Evolutionary conservation across 2,797 vertebrate genomes (phyloP).

Genomic region (Microchirus variegatus): DNA sequence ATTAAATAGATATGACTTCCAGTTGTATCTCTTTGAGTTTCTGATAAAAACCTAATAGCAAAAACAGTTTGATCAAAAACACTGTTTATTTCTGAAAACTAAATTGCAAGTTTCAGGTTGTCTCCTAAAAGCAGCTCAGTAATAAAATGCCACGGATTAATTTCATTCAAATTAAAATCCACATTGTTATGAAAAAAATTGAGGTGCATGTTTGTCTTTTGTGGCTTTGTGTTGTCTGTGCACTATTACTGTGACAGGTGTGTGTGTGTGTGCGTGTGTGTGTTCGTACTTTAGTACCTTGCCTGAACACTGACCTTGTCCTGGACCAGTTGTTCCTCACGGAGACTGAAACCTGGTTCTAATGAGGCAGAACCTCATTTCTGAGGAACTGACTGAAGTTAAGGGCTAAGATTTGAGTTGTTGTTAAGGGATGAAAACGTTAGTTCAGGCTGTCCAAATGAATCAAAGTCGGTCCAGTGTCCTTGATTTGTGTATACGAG

Average conservation of each 20-base stretch:
- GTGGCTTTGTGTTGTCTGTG: conserved; percentile 61
- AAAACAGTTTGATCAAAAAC: not conserved
- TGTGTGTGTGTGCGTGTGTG: conserved; percentile 42
- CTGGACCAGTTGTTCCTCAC: no score
- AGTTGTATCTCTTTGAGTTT: no score
- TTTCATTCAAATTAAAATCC: conserved; percentile 2
- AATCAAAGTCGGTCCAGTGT: no score
- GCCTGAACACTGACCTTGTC: not conserved
- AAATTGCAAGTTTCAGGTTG: conserved; percentile 22
- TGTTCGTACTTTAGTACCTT: not conserved
- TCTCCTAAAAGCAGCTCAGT: not conserved
- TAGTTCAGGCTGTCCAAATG: not conserved
- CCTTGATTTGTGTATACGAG: not conserved
- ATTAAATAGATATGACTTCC: no score
- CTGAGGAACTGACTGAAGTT: no score
- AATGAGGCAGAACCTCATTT: no score
- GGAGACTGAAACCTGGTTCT: no score
- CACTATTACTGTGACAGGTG: conserved; percentile 58
- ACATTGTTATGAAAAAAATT: conserved; percentile 26
- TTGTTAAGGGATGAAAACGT: no score
- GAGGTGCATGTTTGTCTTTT: conserved; percentile 31
- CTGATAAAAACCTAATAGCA: conserved; percentile 1
- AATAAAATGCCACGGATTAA: not conserved
- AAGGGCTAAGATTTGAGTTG: no score
- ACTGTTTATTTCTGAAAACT: conserved; percentile 1